A percentile compares a stretch with the other conserved stretches of the same genome.
Conservation (phyloP, 2,113 vertebrate species). For the Nesoenas mayeri region DNA sequence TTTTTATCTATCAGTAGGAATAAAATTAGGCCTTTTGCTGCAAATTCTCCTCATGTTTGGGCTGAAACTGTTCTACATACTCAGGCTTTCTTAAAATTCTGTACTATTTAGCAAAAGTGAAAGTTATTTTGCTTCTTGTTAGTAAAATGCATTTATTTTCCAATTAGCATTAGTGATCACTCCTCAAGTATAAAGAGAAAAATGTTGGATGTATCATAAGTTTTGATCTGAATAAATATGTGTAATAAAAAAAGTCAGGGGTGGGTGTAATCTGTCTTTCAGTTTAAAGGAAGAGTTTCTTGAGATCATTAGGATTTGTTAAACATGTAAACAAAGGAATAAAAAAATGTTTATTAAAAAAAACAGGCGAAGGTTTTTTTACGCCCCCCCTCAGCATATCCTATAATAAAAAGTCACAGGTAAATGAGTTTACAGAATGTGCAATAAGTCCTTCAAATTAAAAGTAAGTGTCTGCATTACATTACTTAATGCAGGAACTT, state of each 20-base stretch:
- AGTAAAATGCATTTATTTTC: not conserved
- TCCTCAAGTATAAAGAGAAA: not conserved
- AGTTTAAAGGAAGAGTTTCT: not conserved
- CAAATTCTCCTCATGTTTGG: not conserved
- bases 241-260: not conserved
- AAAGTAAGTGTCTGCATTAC: not conserved
- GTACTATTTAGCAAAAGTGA: not conserved
- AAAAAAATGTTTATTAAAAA: not conserved
- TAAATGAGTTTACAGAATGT: not conserved
- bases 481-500: not conserved
- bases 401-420: not conserved
- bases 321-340: not conserved
- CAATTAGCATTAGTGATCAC: not conserved
- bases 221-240: not conserved
- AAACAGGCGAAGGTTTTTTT: not conserved
- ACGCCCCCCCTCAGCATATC: accelerated
- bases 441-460: not conserved
- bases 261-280: not conserved
- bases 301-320: not conserved
- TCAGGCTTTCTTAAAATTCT: not conserved
- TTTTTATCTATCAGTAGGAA: not conserved
- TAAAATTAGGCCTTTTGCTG: not conserved
- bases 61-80: not conserved
- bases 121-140: not conserved
- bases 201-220: not conserved